These are phyloP conservation scores for Drosophila ironensis DNA, from an alignment of 1,140 invertebrate genomes.

Conservation along the genomic window DNA sequence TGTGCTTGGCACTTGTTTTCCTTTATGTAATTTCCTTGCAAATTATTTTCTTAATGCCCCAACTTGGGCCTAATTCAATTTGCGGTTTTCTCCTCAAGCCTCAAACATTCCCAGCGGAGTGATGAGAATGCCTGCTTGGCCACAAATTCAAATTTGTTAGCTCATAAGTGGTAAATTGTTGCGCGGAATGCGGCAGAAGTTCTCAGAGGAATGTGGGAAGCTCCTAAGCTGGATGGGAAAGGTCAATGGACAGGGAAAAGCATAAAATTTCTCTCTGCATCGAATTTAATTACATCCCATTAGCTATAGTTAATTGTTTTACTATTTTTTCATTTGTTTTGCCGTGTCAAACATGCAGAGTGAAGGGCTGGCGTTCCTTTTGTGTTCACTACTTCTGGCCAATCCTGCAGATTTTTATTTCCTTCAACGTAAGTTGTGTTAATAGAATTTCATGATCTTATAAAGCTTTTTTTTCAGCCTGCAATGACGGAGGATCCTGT, in stretches of 20 bases:
- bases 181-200: conserved; percentile 18
- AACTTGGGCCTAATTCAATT: conserved; percentile 65
- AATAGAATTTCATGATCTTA: too few relatives aligned
- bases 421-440: background rate
- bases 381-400: background rate
- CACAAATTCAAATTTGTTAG: conserved; percentile 56
- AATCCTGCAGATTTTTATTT: background rate
- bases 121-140: conserved; percentile 23
- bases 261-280: background rate
- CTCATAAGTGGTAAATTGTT: conserved; percentile 30
- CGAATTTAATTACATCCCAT: background rate
- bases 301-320: background rate
- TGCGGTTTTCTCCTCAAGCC: conserved; percentile 48
- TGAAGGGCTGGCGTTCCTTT: too few relatives aligned
- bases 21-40: conserved; percentile 76
- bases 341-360: too few relatives aligned
- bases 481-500: background rate
- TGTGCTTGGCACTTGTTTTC: conserved; percentile 69
- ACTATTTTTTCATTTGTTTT: too few relatives aligned
- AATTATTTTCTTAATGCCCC: conserved; percentile 62
- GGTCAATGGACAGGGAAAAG: background rate
- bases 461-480: too few relatives aligned
- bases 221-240: background rate
- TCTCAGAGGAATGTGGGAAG: conserved; percentile 26
- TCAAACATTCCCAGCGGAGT: conserved; percentile 40